Evolutionary conservation across 1,140 invertebrate genomes (phyloP), one percentile per base, ranked within the genome.

Genomic region (Homarus americanus): DNA sequence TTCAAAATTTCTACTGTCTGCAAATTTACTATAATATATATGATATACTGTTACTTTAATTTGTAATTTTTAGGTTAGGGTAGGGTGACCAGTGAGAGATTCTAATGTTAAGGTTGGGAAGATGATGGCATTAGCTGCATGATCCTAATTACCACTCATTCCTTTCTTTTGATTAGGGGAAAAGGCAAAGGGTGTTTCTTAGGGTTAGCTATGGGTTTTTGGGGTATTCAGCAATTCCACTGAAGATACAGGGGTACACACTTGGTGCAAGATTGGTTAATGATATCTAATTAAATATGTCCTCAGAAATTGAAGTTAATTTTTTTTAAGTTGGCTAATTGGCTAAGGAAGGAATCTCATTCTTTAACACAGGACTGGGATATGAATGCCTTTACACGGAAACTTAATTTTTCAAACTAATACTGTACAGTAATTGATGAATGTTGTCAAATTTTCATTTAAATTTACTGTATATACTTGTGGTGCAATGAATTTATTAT

Each of bases 1-100:
- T 82, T 90, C 58, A 90, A 90, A 83, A 90, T 90, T 90, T 75
- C 88, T 90, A 90, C 66, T 40, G 80, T 75, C 58, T 90, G 75
- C 44, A 88, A 88, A 88, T 80, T 88, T 88, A 80, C 75, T 49
- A 66, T 32, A 69, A 7, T 32, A 7, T 72, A 72, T 12, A 66
- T 66, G 28, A 38, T 66, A 72, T 82, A 72, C 20, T 69, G 69
- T 79, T 63, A 79, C 44, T 75, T 86, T 63, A 58, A 38, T 49
- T 49, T 79, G 10, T 69, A 34, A 87, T 66, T 73, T 72, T 73
- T 40, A 78, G 80, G 69, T 63, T 90, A 72, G 79, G 87, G 80
- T 82, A 90, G 88, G 87, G 82, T 76, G 79, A 83, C 49, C 79
- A 83, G 58, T 72, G 73, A 82, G 84, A 87, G 88, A 90, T 84